phyloP scores from a whole-genome alignment of 2,797 vertebrate genomes.

The Halcyon leucocephala region DNA sequence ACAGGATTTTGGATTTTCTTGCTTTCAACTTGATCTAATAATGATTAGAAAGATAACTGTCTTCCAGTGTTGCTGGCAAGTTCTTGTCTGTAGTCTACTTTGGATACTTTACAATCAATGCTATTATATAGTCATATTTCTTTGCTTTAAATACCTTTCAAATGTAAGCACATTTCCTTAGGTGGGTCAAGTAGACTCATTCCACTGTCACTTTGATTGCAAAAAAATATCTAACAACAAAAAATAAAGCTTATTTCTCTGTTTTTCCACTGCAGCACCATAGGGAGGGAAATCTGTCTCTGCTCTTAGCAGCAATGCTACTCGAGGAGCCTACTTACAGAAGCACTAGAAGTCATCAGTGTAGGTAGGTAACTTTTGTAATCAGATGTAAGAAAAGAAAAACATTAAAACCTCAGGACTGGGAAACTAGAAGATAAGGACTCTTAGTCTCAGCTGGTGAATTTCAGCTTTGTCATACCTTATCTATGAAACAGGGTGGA shows the following conservation, averaged over 20 bases:
- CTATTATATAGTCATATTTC: neutral
- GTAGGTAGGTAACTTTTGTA: neutral
- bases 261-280: neutral
- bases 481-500: constrained; percentile 10
- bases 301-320: neutral
- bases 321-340: neutral
- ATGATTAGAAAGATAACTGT: neutral
- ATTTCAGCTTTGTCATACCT: neutral
- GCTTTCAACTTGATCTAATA: neutral
- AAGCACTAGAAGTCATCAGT: neutral
- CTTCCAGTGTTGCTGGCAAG: neutral
- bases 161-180: neutral
- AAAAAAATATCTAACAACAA: neutral
- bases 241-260: neutral
- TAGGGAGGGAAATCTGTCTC: neutral
- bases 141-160: neutral
- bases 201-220: neutral
- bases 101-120: neutral
- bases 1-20: neutral
- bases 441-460: neutral
- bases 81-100: neutral
- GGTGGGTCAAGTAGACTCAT: neutral
- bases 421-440: constrained; percentile 18
- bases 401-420: neutral
- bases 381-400: neutral